Evolutionary conservation across 2,113 vertebrate genomes (phyloP).

Genomic region (Cebidichthys violaceus): DNA sequence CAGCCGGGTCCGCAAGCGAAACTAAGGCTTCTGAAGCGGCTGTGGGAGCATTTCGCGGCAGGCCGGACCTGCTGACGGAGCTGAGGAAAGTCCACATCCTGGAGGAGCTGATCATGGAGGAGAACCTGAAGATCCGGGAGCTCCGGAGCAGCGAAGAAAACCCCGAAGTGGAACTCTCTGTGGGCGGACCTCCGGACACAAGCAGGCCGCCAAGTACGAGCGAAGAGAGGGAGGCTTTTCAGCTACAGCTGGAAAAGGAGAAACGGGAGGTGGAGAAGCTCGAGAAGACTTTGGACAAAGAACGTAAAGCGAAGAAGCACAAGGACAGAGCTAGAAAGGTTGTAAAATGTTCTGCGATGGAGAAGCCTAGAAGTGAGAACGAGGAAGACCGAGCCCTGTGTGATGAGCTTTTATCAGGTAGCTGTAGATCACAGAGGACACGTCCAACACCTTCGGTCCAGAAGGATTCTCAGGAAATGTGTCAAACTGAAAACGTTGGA

Average conservation of each 20-base stretch:
- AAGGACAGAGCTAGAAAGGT: slow-evolving; percentile 31
- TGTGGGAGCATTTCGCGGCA: neutral
- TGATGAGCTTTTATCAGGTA: slow-evolving; percentile 37
- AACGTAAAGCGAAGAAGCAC: slow-evolving; percentile 22
- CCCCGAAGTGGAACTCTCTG: neutral
- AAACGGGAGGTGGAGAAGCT: slow-evolving; percentile 72
- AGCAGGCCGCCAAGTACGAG: neutral
- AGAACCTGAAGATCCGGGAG: slow-evolving; percentile 71
- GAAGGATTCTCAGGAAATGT: neutral
- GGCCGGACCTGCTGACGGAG: slow-evolving; percentile 60
- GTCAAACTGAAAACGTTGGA: neutral
- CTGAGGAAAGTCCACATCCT: slow-evolving; percentile 64
- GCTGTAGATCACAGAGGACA: neutral
- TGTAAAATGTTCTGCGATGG: slow-evolving; percentile 64
- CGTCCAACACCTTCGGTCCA: neutral
- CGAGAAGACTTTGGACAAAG: slow-evolving; percentile 66
- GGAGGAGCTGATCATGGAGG: slow-evolving; percentile 76
- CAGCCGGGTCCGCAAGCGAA: neutral
- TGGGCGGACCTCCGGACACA: neutral
- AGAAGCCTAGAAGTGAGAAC: slow-evolving; percentile 20
- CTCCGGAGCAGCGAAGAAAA: slow-evolving; percentile 27
- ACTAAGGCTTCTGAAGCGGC: neutral
- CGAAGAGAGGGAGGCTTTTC: slow-evolving; percentile 60
- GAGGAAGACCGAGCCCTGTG: slow-evolving; percentile 30
- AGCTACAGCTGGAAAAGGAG: slow-evolving; percentile 70